These are phyloP conservation scores for Perca schrenkii DNA, from an alignment of 2,113 vertebrate genomes.

Conservation along the genomic window DNA sequence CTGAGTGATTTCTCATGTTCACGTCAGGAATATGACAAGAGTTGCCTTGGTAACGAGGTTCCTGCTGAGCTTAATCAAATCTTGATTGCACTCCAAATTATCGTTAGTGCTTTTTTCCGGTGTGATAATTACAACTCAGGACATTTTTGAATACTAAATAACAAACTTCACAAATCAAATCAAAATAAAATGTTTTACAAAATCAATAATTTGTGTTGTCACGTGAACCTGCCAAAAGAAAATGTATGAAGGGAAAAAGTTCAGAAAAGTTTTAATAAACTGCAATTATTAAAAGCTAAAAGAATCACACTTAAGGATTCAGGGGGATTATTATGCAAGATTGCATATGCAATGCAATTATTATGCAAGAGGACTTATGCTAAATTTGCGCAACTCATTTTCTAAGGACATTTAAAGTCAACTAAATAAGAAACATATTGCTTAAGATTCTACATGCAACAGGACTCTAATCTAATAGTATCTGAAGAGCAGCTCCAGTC, in stretches of 20 bases:
- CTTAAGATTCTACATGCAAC: background rate
- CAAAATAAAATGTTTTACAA: background rate
- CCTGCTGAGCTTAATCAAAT: background rate
- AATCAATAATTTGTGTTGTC: background rate
- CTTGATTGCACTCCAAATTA: background rate
- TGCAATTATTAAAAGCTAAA: background rate
- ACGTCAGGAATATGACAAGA: background rate
- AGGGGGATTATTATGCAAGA: background rate
- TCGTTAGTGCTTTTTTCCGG: background rate
- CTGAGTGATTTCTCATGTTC: background rate
- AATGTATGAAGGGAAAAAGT: background rate
- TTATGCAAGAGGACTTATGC: background rate
- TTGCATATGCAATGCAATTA: too few relatives aligned
- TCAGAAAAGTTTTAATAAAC: background rate
- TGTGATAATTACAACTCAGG: slow-evolving; percentile 1
- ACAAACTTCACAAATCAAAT: background rate
- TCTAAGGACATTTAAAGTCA: background rate
- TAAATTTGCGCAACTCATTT: background rate
- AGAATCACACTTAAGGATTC: background rate
- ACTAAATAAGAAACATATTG: background rate
- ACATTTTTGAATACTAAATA: background rate
- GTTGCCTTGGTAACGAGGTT: slow-evolving; percentile 1
- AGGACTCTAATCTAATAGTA: background rate
- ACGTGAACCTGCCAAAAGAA: background rate
- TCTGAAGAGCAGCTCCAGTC: background rate